Evolutionary conservation across 2,113 vertebrate genomes (phyloP).

Genomic region (Lepus europaeus): DNA sequence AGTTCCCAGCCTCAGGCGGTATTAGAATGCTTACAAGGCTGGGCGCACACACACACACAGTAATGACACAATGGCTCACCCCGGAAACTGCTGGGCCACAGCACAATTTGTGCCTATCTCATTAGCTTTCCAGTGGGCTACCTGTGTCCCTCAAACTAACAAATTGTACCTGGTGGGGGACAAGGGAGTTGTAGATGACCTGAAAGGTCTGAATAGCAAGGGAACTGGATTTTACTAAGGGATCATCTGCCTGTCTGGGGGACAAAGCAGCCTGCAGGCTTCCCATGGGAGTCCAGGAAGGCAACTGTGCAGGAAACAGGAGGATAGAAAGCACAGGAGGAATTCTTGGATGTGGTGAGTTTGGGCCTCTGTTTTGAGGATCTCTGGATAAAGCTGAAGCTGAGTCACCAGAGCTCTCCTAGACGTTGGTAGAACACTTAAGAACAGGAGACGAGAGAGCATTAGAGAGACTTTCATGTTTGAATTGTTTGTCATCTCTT

Average conservation of each 20-base stretch:
- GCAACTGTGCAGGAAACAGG: background rate
- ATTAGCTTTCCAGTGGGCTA: background rate
- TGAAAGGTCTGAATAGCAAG: background rate
- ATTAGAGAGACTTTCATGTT: background rate
- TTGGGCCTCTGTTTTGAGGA: background rate
- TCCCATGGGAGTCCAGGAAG: background rate
- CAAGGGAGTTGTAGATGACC: background rate
- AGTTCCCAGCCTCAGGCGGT: background rate
- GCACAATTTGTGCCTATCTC: background rate
- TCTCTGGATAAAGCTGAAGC: background rate
- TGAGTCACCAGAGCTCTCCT: background rate
- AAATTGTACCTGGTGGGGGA: background rate
- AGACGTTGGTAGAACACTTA: background rate
- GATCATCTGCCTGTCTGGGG: background rate
- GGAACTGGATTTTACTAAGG: background rate
- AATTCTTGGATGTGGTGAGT: background rate
- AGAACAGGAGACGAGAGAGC: background rate
- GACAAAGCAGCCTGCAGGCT: background rate
- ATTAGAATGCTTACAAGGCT: background rate
- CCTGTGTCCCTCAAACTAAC: background rate
- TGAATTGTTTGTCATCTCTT: conserved; percentile 5
- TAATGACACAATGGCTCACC: background rate
- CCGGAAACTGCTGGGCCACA: background rate
- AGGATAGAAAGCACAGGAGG: background rate
- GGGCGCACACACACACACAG: too few species aligned